Conservation (phyloP, 2,113 vertebrate species). For the Ahaetulla prasina region DNA sequence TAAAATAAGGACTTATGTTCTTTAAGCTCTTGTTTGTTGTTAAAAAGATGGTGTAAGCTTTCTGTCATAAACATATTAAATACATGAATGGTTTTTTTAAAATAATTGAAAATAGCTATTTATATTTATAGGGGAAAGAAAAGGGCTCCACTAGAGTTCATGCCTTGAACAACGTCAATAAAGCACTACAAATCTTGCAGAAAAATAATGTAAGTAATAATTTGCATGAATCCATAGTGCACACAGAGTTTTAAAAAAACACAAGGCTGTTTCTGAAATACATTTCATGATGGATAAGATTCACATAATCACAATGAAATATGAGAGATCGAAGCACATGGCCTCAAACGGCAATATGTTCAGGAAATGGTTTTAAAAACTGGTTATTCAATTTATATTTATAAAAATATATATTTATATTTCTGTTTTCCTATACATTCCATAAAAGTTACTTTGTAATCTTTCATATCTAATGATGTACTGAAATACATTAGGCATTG, state of each 20-base stretch:
- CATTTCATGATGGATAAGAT: neutral
- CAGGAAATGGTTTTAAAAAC: neutral
- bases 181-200: constrained; percentile 89
- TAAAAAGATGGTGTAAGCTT: neutral
- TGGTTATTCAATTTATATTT: neutral
- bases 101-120: constrained; percentile 31
- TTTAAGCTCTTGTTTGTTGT: neutral
- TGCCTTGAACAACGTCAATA: constrained; percentile 98
- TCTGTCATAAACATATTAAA: constrained; percentile 9
- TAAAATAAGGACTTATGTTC: neutral
- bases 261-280: neutral
- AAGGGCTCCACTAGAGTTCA: constrained; percentile 94
- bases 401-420: neutral
- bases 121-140: constrained; percentile 85
- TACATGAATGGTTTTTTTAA: neutral
- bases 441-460: neutral
- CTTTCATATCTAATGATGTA: neutral
- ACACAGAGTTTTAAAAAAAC: neutral
- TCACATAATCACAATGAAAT: neutral
- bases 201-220: constrained; percentile 92
- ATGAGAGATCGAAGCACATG: neutral
- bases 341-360: neutral
- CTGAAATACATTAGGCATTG: neutral
- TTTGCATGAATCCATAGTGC: neutral
- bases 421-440: neutral